phyloP scores from a whole-genome alignment of 2,113 vertebrate genomes.

The Sus scrofa region DNA sequence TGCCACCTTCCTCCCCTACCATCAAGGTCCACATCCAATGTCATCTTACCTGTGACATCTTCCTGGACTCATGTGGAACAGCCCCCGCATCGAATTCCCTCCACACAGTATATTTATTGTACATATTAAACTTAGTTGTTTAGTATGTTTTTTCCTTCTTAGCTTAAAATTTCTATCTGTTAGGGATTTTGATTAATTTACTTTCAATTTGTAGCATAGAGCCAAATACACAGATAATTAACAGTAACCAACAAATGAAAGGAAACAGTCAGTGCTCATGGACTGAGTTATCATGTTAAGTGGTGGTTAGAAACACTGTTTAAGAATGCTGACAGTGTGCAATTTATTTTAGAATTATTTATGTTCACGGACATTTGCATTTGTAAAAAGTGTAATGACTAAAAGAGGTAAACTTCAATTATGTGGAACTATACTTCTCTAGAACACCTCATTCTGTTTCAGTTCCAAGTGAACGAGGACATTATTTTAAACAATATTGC shows the following conservation, averaged over 20 bases:
- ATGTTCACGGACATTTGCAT: not conserved
- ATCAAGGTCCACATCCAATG: not conserved
- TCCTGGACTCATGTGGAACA: not conserved
- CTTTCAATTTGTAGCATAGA: not conserved
- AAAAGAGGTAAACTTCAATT: constrained; percentile 22
- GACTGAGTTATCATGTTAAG: not conserved
- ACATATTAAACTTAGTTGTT: not conserved
- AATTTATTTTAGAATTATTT: constrained; percentile 48
- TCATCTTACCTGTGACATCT: not conserved
- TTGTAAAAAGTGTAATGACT: not conserved
- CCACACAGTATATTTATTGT: not conserved
- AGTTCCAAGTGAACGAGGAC: not conserved
- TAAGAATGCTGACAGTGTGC: not conserved
- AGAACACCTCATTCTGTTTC: not conserved
- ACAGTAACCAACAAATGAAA: not conserved
- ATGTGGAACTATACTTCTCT: not conserved
- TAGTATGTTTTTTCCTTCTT: not conserved
- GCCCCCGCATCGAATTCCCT: not conserved
- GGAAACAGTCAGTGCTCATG: not conserved
- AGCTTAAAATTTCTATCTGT: not conserved
- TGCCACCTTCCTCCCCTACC: not conserved
- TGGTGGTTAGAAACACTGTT: not conserved
- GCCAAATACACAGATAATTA: not conserved
- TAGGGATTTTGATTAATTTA: not conserved
- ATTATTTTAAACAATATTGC: constrained; percentile 8